These are phyloP conservation scores for Drosophila fungiperda DNA, from an alignment of 2,888 invertebrate genomes.

Conservation along the genomic window DNA sequence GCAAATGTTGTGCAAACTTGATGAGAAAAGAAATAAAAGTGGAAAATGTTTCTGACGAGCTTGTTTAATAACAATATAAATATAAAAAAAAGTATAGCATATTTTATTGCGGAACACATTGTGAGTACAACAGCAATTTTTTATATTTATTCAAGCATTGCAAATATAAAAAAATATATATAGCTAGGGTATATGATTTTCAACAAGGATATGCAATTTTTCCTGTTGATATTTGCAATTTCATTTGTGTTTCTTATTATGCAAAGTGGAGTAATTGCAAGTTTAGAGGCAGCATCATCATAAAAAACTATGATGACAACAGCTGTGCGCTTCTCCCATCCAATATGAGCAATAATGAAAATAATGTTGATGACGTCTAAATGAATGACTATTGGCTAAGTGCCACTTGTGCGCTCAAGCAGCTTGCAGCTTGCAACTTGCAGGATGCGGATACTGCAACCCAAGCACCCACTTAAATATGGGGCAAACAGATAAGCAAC, in stretches of 20 bases:
- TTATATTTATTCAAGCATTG: neutral
- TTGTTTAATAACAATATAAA: neutral
- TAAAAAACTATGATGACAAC: constrained; percentile 53
- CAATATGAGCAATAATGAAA: constrained; percentile 14
- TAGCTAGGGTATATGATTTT: neutral
- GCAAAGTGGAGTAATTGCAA: constrained; percentile 72
- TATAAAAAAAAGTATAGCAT: too few relatives aligned
- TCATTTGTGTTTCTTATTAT: constrained; percentile 49
- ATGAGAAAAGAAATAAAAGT: neutral
- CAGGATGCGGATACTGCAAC: constrained; percentile 68
- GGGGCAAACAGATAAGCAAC: constrained; percentile 40
- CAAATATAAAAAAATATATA: neutral
- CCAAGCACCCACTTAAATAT: constrained; percentile 11
- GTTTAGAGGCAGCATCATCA: constrained; percentile 59
- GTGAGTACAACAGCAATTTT: neutral
- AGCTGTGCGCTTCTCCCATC: constrained; percentile 7
- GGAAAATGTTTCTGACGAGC: neutral
- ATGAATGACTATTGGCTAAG: constrained; percentile 49
- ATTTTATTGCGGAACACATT: neutral
- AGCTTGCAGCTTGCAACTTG: constrained; percentile 46
- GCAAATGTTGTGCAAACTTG: neutral
- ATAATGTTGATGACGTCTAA: constrained; percentile 41
- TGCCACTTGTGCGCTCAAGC: constrained; percentile 58
- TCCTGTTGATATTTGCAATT: constrained; percentile 3
- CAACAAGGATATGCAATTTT: neutral